Evolutionary conservation across 2,797 vertebrate genomes (phyloP).

Genomic region (Gambusia yucatana): DNA sequence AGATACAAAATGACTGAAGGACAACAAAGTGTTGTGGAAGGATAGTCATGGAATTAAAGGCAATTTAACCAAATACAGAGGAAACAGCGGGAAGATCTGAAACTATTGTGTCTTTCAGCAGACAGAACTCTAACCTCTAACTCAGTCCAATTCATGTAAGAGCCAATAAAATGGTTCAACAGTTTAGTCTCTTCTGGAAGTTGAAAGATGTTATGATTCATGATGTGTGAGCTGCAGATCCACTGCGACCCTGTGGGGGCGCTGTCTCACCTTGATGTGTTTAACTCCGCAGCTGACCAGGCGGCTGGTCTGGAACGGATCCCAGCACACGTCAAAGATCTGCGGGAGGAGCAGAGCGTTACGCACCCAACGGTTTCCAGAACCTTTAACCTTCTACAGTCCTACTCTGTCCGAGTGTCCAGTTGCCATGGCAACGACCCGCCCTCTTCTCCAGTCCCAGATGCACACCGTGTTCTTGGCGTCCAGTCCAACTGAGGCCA

Average conservation of each 20-base stretch:
- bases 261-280: slow-evolving; percentile 93
- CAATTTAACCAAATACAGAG: neutral
- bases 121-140: neutral
- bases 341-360: slow-evolving; percentile 59
- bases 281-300: slow-evolving; percentile 97
- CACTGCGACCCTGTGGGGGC: neutral
- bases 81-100: neutral
- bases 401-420: slow-evolving; percentile 95
- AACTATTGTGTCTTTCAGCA: neutral
- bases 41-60: neutral
- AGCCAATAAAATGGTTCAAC: neutral
- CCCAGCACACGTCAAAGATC: slow-evolving; percentile 98
- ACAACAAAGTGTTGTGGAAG: neutral
- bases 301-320: slow-evolving; percentile 87
- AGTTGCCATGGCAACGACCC: slow-evolving; percentile 90
- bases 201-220: neutral
- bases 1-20: neutral
- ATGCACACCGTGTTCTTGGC: slow-evolving; percentile 96
- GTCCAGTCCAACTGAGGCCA: slow-evolving; percentile 93
- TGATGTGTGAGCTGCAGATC: neutral
- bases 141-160: neutral
- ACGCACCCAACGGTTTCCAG: neutral
- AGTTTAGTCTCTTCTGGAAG: neutral
- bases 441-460: slow-evolving; percentile 97
- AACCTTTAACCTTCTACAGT: neutral